Conservation (phyloP, 1,140 invertebrate genomes). For the Ceratina calcarata region DNA sequence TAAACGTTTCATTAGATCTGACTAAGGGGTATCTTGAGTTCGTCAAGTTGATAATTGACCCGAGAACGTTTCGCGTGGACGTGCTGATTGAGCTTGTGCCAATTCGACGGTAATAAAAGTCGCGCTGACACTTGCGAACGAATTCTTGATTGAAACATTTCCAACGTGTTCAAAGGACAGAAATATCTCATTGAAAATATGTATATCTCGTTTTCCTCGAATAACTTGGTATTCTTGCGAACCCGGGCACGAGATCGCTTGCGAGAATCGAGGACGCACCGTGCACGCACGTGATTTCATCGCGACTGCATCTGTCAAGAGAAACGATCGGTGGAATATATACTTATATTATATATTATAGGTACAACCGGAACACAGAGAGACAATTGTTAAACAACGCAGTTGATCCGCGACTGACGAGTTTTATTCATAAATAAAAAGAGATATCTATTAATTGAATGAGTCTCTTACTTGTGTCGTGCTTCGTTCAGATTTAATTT, state of each 20-base stretch:
- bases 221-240: no score
- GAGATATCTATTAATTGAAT: background rate
- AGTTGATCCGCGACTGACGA: constrained; percentile 43
- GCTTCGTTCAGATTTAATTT: no score
- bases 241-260: background rate
- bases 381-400: constrained; percentile 62
- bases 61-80: background rate
- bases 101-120: background rate
- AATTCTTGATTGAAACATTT: background rate
- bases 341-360: constrained; percentile 49
- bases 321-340: constrained; percentile 58
- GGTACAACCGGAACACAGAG: constrained; percentile 59
- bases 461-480: no score
- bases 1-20: background rate
- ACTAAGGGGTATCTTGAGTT: background rate
- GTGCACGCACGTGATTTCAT: constrained; percentile 33
- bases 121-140: background rate
- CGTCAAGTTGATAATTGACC: background rate
- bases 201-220: constrained; percentile 1
- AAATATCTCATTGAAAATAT: no score
- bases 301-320: constrained; percentile 52
- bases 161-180: no score
- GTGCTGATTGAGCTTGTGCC: background rate
- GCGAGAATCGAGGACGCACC: constrained; percentile 1
- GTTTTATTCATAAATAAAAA: background rate